Evolutionary conservation across 2,113 vertebrate genomes (phyloP).

Genomic region (Tichodroma muraria): DNA sequence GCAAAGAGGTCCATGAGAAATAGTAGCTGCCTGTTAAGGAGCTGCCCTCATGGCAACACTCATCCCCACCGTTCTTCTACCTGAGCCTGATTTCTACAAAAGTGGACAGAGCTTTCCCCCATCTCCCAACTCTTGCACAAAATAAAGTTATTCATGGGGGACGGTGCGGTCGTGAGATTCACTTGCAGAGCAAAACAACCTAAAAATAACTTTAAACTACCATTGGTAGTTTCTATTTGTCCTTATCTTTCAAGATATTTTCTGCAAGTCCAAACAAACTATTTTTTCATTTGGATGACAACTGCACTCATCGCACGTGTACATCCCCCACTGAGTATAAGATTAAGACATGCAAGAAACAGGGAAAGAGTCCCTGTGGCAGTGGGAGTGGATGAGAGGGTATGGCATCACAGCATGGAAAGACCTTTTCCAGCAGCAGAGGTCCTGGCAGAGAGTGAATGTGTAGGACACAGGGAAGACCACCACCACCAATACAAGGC

Average conservation of each 20-base stretch:
- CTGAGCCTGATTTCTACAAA: neutral
- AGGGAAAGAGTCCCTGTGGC: neutral
- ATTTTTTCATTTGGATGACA: neutral
- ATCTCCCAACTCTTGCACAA: neutral
- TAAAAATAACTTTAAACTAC: neutral
- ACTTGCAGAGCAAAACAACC: neutral
- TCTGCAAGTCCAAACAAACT: neutral
- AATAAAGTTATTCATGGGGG: neutral
- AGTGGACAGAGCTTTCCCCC: neutral
- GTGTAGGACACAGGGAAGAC: neutral
- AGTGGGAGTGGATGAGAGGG: neutral
- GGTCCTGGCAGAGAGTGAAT: neutral
- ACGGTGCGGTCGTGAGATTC: neutral
- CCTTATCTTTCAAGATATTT: neutral
- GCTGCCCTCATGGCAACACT: rapidly evolving
- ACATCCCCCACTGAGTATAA: neutral
- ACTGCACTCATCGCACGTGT: neutral
- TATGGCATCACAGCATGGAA: neutral
- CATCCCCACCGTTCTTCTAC: rapidly evolving
- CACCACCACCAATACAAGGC: neutral
- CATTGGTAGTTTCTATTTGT: neutral
- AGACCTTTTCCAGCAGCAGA: neutral
- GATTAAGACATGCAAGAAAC: neutral
- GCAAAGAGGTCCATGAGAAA: neutral
- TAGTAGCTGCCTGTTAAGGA: neutral